Percentiles rank a stretch among this genome's conserved stretches.
phyloP scores from a whole-genome alignment of 2,888 invertebrate species.

The Schrankia costaestrigalis region DNA sequence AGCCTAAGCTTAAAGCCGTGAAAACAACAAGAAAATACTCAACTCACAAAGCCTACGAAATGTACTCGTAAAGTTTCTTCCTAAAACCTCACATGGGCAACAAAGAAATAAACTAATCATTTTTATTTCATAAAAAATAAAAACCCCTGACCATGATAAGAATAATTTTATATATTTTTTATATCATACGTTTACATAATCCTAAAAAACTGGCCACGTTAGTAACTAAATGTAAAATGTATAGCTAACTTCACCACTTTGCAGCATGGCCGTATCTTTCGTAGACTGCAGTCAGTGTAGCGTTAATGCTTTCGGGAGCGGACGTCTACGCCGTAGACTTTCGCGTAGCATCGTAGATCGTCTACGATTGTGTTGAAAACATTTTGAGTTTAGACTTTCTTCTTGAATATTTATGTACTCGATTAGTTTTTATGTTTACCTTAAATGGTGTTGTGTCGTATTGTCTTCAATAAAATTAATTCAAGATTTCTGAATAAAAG shows the following conservation, averaged over 20 bases:
- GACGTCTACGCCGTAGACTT: conserved; percentile 57
- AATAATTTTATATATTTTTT: conserved; percentile 25
- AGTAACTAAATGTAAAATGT: conserved; percentile 39
- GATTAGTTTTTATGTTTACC: conserved; percentile 13
- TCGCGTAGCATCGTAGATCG: conserved; percentile 31
- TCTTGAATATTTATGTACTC: too few relatives aligned
- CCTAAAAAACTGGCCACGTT: conserved; percentile 25
- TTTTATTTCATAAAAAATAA: conserved; percentile 23
- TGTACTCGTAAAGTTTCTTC: conserved; percentile 28
- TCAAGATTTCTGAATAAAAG: conserved; percentile 14
- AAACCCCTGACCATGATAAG: conserved; percentile 22
- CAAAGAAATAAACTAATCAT: conserved; percentile 15
- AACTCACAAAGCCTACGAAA: conserved; percentile 21
- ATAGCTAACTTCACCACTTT: conserved; percentile 28
- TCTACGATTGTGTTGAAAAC: too few relatives aligned
- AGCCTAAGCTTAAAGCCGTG: conserved; percentile 14
- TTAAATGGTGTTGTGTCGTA: conserved; percentile 21
- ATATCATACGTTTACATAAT: conserved; percentile 28
- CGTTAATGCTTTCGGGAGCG: conserved; percentile 41
- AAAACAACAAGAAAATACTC: conserved; percentile 22
- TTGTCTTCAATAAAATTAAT: too few relatives aligned
- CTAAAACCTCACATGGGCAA: conserved; percentile 15
- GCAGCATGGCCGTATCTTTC: conserved; percentile 13
- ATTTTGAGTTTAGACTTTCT: too few relatives aligned
- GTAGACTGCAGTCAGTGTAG: conserved; percentile 45